Evolutionary conservation across 2,797 vertebrate genomes (phyloP).

Genomic region (Megalops cyprinoides): DNA sequence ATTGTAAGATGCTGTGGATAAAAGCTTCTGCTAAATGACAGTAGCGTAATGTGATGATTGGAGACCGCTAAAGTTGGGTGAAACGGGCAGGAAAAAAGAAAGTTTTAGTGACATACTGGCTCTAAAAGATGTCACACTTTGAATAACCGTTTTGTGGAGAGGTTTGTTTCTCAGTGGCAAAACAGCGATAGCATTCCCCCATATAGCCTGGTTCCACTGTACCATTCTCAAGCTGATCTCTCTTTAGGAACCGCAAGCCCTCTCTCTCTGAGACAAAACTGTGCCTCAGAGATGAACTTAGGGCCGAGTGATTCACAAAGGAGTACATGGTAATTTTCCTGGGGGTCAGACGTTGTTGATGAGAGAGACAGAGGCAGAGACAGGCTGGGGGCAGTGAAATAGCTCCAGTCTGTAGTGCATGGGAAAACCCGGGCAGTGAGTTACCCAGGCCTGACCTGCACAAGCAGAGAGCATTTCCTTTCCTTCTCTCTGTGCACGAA

Average conservation of each 20-base stretch:
- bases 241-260: background rate
- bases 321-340: background rate
- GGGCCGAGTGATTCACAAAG: background rate
- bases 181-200: background rate
- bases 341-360: conserved; percentile 7
- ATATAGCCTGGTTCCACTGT: background rate
- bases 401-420: background rate
- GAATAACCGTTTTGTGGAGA: background rate
- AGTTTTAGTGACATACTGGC: background rate
- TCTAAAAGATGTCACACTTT: background rate
- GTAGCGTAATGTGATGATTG: no score
- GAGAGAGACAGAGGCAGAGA: background rate
- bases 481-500: background rate
- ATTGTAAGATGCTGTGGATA: no score
- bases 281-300: background rate
- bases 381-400: conserved; percentile 19
- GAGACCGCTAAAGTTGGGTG: no score
- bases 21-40: no score
- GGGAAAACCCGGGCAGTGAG: background rate
- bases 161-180: background rate
- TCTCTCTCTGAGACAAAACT: background rate
- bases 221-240: background rate
- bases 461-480: background rate
- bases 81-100: no score
- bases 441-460: background rate